A percentile compares a stretch with the other conserved stretches of the same genome.
phyloP scores from a whole-genome alignment of 1,140 invertebrate genomes.

The Diabrotica undecimpunctata region DNA sequence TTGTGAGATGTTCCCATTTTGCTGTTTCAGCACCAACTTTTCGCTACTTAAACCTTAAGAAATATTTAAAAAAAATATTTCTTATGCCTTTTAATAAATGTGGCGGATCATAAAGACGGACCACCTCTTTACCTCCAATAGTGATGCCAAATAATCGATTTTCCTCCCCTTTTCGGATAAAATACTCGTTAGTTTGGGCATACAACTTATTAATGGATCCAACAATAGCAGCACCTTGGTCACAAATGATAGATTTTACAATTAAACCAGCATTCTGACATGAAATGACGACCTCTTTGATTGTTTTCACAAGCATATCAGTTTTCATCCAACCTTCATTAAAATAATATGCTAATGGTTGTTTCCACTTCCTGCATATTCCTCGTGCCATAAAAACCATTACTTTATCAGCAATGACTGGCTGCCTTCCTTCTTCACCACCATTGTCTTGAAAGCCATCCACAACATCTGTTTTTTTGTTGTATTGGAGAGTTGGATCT shows the following conservation, averaged over 20 bases:
- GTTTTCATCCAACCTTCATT: not conserved
- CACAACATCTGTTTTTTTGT: constrained; percentile 9
- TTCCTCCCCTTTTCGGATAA: not conserved
- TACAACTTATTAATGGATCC: constrained; percentile 12
- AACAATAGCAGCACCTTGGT: constrained; percentile 10
- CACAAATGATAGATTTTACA: constrained; percentile 9
- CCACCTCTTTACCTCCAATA: constrained; percentile 9
- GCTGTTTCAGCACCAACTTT: not conserved
- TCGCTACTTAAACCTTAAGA: not conserved
- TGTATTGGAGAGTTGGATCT: not conserved
- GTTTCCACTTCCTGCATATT: constrained; percentile 19
- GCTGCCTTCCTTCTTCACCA: not conserved
- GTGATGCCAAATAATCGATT: constrained; percentile 11
- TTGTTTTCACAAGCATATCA: not conserved
- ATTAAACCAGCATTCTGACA: constrained; percentile 7
- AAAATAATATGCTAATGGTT: constrained; percentile 14
- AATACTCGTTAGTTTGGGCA: constrained; percentile 3
- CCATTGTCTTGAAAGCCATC: constrained; percentile 21
- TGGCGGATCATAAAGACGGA: constrained; percentile 16
- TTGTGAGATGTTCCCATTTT: constrained; percentile 11
- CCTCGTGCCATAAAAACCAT: constrained; percentile 18
- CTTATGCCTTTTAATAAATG: constrained; percentile 16
- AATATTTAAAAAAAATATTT: constrained; percentile 12
- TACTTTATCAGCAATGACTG: constrained; percentile 16
- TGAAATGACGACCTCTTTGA: constrained; percentile 8